Base-by-base conservation (phyloP, 2,888 invertebrate genomes). In the Hypena proboscidalis region DNA sequence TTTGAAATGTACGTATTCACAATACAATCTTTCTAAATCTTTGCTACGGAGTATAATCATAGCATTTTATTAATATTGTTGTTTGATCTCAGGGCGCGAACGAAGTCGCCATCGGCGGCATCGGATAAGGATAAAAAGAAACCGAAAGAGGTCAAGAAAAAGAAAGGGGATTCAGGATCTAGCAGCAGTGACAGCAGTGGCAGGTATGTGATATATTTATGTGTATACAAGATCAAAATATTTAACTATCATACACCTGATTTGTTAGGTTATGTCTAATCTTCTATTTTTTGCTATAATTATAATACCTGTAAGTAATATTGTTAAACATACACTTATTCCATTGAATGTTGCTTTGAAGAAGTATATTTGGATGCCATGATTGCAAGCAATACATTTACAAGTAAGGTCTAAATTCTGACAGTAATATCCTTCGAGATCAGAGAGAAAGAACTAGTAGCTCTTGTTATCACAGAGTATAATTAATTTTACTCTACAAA, bases 131-230 rank as follows among this genome's bases (percentile, higher is more conserved):
- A 95, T 59, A 95, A 95, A 77, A 95, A 96, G 74, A 92, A 94
- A 68, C 81, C 82, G 39, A 85, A 87, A 47, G 87, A 89, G 49
- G 92, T 92, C 32, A 82, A 82, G 66, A 95, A 95, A 76, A 95
- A 94, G 76, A 93, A 94, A 55, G 93, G 92, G 46, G 93, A 93
- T 43, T 95, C 95, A 11, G 95, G 95, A 22, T 95, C 95, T 0
- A 95, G 96, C 48, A 95, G 95, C 70, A 96, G 96, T 76, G 95
- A 95, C 39, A 95, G 95, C 68, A 96, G 95, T 82, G 94, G 94
- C 76, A 94, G 94, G 93, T 93, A 60, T 35, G 17, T 42, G n/a
- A 35, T 1, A 14, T n/a, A 35, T 3, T 1, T 7, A 20, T 17
- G n/a, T 17, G 17, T 8, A 14, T 29, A 9, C 9, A 29, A 13